Base-by-base conservation (phyloP, 2,113 vertebrate genomes). In the Coptodon rendalli region DNA sequence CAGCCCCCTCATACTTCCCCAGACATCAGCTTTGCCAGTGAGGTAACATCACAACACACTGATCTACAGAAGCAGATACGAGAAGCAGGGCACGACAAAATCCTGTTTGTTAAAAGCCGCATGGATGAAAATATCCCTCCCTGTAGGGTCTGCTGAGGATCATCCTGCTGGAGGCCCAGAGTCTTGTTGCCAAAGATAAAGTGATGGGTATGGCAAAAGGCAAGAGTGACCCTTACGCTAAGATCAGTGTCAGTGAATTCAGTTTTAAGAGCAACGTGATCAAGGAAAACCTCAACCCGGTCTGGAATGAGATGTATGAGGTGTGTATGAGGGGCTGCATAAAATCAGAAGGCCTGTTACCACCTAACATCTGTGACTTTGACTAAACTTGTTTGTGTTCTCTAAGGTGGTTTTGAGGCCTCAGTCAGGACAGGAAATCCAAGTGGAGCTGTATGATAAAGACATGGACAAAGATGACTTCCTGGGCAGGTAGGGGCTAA, bases 291-390 rank as follows among this genome's bases (percentile, higher is more conserved):
- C 97, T 99, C 83, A 97, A 97, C 91, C 98, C 98, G 2, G 96
- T 95, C 78, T 99, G 98, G 98, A 97, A 97, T 43, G 98, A 98
- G 91, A 96, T 97, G 94, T 98, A 98, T 86, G 97, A 98, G 97
- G 98, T 98, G 78, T 27, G 91, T 86, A 17, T 45, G 48, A 66
- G 40, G 6, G 4, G 7, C 36, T 48, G 34, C 6, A 24, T 5
- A 31, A 5, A 52, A n/a, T 66, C 5, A 57, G 22, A 36, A 7
- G 36, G 17, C 19, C 22, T 43, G 45, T 78, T 73, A 12, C 5
- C 14, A 12, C 29, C 12, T 29, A 5, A 8, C 54, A 19, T 80
- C 31, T 34, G n/a, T 45, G 27, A 12, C 31, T 76, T 22, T 29
- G 43, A 38, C 50, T 85, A 9, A 79, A 61, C 45, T 45, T 36